phyloP scores from a whole-genome alignment of 2,113 vertebrate species.

The Dicentrarchus labrax region DNA sequence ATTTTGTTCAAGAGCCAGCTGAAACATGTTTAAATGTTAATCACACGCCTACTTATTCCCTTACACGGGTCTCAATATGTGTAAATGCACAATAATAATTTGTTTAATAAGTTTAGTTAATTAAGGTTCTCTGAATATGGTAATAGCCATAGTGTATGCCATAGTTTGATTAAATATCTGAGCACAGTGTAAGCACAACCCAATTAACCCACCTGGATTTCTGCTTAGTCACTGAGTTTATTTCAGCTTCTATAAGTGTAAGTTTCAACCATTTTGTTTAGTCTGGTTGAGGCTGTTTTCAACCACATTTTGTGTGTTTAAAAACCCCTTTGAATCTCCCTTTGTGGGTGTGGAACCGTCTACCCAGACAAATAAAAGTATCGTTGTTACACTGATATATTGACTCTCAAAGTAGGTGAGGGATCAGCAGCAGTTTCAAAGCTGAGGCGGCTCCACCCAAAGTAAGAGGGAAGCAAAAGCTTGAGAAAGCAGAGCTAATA shows the following conservation, averaged over 20 bases:
- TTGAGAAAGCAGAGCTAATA: not conserved
- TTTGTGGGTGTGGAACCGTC: not conserved
- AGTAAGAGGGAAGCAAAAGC: not conserved
- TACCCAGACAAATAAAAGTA: not conserved
- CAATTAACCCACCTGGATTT: not conserved
- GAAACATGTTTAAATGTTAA: slow-evolving; percentile 23
- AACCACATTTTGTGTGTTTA: not conserved
- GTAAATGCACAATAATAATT: not conserved
- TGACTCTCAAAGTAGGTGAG: not conserved
- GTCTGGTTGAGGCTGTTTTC: not conserved
- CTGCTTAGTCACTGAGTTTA: not conserved
- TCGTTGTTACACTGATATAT: not conserved
- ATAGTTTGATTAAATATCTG: not conserved
- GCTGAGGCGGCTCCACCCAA: slow-evolving; percentile 4
- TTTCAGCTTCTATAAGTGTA: not conserved
- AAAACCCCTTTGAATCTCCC: not conserved
- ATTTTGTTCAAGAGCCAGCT: slow-evolving; percentile 23
- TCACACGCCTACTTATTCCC: not conserved
- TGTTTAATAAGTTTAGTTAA: not conserved
- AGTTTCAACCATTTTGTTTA: not conserved
- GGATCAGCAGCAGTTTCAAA: not conserved
- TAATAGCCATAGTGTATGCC: not conserved
- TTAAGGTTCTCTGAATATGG: not conserved
- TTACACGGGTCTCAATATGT: not conserved
- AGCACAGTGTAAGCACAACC: not conserved